Conservation (phyloP, 2,113 vertebrate species). For the Poeciliopsis occidentalis region DNA sequence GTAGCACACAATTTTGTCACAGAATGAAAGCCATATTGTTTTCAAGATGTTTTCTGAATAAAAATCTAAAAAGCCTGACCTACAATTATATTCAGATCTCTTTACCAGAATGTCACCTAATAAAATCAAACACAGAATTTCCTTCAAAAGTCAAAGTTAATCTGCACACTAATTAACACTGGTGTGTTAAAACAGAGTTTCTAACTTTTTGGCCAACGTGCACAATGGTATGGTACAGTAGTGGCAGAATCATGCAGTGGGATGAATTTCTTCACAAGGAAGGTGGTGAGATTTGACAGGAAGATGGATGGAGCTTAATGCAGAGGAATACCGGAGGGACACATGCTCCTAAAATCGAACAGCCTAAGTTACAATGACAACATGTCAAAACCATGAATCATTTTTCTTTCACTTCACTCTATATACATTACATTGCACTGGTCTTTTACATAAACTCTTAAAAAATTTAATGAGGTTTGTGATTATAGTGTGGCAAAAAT, state of each 20-base stretch:
- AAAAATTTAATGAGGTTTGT: background rate
- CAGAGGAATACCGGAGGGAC: background rate
- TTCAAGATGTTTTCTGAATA: background rate
- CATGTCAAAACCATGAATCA: background rate
- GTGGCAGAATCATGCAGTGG: background rate
- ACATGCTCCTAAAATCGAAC: background rate
- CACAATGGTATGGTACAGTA: background rate
- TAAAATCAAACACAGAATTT: background rate
- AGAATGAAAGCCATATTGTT: too few species aligned
- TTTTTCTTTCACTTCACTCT: too few species aligned
- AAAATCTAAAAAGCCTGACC: background rate
- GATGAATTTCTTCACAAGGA: too few species aligned
- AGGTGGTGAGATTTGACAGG: too few species aligned
- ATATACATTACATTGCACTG: background rate
- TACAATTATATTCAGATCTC: background rate
- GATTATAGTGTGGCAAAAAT: background rate
- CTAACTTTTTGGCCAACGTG: too few species aligned
- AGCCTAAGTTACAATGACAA: background rate
- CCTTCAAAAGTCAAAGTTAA: background rate
- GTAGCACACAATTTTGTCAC: too few species aligned
- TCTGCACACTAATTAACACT: background rate
- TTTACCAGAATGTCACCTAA: background rate
- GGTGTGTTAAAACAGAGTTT: background rate
- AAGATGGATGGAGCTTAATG: too few species aligned
- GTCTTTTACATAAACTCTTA: background rate